These are phyloP conservation scores for Scomber scombrus DNA, from an alignment of 2,113 vertebrate genomes.

Conservation along the genomic window DNA sequence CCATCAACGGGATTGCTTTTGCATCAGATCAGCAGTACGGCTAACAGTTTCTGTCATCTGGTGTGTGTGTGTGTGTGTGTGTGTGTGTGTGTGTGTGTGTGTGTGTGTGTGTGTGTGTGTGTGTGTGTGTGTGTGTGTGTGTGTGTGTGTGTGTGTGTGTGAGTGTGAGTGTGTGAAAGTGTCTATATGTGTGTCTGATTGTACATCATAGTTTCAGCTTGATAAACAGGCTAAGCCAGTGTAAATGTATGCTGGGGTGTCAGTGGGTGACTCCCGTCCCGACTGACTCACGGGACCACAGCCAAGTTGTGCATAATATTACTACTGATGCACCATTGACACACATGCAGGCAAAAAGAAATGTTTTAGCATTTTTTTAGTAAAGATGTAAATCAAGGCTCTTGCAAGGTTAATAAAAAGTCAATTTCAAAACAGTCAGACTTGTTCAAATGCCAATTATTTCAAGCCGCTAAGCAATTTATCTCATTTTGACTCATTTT, in stretches of 20 bases:
- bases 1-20: constrained; percentile 76
- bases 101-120: constrained; percentile 1
- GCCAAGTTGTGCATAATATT: constrained; percentile 33
- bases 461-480: background rate
- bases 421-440: background rate
- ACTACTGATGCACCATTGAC: background rate
- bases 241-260: constrained; percentile 46
- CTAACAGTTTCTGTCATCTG: constrained; percentile 62
- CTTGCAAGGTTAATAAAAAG: background rate
- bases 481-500: constrained; percentile 1
- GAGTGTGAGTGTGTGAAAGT: too few relatives aligned
- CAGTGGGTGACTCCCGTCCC: constrained; percentile 33
- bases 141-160: constrained; percentile 27
- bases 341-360: constrained; percentile 2
- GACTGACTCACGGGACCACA: constrained; percentile 28
- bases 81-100: background rate
- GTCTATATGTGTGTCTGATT: background rate
- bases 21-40: constrained; percentile 60
- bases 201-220: constrained; percentile 41
- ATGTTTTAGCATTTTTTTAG: background rate
- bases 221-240: constrained; percentile 53
- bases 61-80: background rate
- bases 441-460: background rate
- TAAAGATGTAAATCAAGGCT: background rate
- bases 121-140: constrained; percentile 1